Conservation (phyloP, 2,888 invertebrate species). For the Thecophora atra region DNA sequence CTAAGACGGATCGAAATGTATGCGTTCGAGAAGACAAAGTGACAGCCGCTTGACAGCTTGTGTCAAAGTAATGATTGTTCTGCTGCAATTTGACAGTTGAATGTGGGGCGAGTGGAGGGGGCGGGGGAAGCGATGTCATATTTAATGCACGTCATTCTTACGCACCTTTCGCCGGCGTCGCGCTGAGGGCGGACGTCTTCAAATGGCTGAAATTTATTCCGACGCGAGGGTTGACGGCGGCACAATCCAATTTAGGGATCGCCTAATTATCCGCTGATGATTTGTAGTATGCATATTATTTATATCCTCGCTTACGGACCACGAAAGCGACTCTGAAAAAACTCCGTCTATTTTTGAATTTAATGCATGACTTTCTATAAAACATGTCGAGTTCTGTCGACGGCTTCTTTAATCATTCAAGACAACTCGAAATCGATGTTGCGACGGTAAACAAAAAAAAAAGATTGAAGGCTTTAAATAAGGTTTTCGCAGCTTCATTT, state of each 20-base stretch:
- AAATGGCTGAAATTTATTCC: constrained; percentile 3
- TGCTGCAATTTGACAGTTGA: constrained; percentile 60
- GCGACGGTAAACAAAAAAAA: too few relatives aligned
- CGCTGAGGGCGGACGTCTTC: neutral
- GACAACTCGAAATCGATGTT: too few relatives aligned
- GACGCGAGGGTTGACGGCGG: neutral
- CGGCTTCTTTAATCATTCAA: too few relatives aligned
- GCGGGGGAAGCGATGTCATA: constrained; percentile 25
- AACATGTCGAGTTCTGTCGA: too few relatives aligned
- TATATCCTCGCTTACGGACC: neutral
- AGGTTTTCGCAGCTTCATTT: too few relatives aligned
- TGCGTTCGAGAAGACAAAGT: constrained; percentile 55
- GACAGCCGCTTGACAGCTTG: constrained; percentile 62
- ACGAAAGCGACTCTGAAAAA: too few relatives aligned
- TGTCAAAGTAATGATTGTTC: constrained; percentile 65
- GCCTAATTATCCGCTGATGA: constrained; percentile 31
- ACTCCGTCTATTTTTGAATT: too few relatives aligned
- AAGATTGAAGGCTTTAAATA: too few relatives aligned
- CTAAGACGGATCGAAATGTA: constrained; percentile 47
- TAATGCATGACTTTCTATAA: too few relatives aligned
- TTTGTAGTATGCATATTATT: constrained; percentile 16
- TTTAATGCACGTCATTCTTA: constrained; percentile 27
- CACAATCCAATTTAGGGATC: neutral
- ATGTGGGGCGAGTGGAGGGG: constrained; percentile 14
- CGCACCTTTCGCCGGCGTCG: constrained; percentile 10